Conservation (phyloP, 2,888 invertebrate species). For the Silvanus unidentatus region DNA sequence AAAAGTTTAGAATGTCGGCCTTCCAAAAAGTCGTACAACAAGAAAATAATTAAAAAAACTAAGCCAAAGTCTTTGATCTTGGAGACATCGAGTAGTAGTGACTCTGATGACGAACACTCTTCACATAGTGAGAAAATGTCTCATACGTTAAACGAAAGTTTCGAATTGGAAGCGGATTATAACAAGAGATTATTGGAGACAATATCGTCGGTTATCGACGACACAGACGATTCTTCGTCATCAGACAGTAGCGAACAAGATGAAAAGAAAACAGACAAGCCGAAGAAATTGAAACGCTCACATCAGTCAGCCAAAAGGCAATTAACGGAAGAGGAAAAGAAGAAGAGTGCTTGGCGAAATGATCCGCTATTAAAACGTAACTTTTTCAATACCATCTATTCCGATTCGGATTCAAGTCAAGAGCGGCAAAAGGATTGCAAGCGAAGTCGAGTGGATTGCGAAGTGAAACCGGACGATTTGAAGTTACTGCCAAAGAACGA, state of each 20-base stretch:
- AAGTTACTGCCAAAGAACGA: background rate
- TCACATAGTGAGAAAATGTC: too few species aligned
- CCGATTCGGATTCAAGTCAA: background rate
- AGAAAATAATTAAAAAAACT: background rate
- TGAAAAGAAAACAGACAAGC: background rate
- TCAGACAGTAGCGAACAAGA: background rate
- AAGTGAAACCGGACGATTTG: background rate
- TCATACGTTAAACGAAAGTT: too few species aligned
- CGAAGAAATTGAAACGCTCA: background rate
- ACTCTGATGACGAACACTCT: too few species aligned
- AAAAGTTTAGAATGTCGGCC: background rate
- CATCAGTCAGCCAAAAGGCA: background rate
- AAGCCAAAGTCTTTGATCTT: too few species aligned
- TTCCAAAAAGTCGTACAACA: background rate
- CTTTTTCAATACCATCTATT: too few species aligned
- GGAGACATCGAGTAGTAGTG: too few species aligned
- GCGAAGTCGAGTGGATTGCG: background rate
- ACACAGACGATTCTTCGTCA: background rate
- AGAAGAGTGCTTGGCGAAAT: conserved; percentile 19
- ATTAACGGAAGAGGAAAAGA: conserved; percentile 14
- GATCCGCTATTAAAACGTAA: conserved; percentile 15
- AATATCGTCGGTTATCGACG: background rate
- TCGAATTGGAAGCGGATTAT: too few species aligned
- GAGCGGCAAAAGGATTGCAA: background rate
- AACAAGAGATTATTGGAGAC: too few species aligned